Conservation (phyloP, 1,140 invertebrate species). For the Euwallacea fornicatus region DNA sequence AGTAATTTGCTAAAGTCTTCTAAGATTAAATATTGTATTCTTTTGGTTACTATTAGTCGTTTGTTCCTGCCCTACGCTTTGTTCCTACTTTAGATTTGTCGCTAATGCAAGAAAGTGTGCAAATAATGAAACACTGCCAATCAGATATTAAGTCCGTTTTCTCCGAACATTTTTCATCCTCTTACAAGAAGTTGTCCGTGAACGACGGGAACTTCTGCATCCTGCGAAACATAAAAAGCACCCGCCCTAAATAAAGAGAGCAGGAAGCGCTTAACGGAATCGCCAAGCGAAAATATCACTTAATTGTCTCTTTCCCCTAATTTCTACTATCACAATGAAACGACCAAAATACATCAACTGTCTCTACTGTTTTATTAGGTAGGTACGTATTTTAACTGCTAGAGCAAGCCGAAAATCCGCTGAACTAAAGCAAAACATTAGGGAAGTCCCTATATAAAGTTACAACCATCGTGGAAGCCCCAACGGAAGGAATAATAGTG, state of each 20-base stretch:
- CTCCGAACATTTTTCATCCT: too few relatives aligned
- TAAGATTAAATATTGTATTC: constrained; percentile 32
- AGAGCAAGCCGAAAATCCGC: not conserved
- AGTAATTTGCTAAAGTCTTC: constrained; percentile 23
- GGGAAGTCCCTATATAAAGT: too few relatives aligned
- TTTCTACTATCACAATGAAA: constrained; percentile 50
- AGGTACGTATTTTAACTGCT: constrained; percentile 21
- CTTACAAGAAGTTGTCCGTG: too few relatives aligned
- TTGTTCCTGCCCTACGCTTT: too few relatives aligned
- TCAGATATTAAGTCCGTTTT: too few relatives aligned
- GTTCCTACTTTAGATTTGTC: too few relatives aligned
- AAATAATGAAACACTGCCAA: too few relatives aligned
- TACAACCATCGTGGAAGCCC: too few relatives aligned
- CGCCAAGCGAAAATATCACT: constrained; percentile 38
- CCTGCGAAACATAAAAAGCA: not conserved
- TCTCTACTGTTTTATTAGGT: constrained; percentile 3
- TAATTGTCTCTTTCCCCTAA: constrained; percentile 40
- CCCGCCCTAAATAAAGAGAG: constrained; percentile 8
- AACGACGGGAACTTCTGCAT: constrained; percentile 10
- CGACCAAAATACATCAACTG: constrained; percentile 45
- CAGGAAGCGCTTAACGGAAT: constrained; percentile 2
- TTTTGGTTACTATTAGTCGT: constrained; percentile 21
- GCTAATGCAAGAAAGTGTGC: too few relatives aligned
- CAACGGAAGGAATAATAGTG: too few relatives aligned
- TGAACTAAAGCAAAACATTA: too few relatives aligned